These are phyloP conservation scores for Allacma fusca DNA, from an alignment of 2,888 invertebrate genomes.

Conservation along the genomic window DNA sequence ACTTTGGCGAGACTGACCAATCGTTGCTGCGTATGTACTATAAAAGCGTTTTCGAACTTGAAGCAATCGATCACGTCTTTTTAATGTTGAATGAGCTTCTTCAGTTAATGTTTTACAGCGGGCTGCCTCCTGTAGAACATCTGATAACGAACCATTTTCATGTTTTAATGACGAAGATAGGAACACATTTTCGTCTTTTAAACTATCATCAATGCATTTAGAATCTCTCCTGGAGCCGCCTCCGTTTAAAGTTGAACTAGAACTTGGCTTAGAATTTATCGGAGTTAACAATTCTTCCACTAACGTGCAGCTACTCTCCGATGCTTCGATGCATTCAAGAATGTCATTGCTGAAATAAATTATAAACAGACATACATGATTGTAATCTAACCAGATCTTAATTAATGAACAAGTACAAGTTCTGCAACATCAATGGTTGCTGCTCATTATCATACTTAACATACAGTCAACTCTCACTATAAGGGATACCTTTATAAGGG, in stretches of 20 bases:
- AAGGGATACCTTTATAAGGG: too few relatives aligned
- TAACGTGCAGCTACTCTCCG: slow-evolving; percentile 61
- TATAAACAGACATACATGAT: too few relatives aligned
- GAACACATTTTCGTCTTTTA: slow-evolving; percentile 44
- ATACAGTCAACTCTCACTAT: too few relatives aligned
- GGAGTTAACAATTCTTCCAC: slow-evolving; percentile 54
- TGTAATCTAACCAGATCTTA: too few relatives aligned
- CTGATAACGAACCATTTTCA: slow-evolving; percentile 14
- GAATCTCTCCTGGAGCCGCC: slow-evolving; percentile 35
- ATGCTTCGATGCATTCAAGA: slow-evolving; percentile 56
- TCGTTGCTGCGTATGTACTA: slow-evolving; percentile 68
- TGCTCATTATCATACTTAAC: too few relatives aligned
- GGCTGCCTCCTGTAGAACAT: not conserved
- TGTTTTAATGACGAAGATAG: slow-evolving; percentile 13
- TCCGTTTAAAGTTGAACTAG: slow-evolving; percentile 39
- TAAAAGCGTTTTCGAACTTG: slow-evolving; percentile 70
- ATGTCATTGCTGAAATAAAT: slow-evolving; percentile 27
- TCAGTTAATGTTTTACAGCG: not conserved
- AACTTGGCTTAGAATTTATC: slow-evolving; percentile 36
- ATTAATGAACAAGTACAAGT: too few relatives aligned
- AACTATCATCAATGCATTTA: slow-evolving; percentile 17
- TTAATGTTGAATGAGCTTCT: slow-evolving; percentile 16
- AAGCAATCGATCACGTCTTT: slow-evolving; percentile 67
- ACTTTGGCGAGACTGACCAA: slow-evolving; percentile 68
- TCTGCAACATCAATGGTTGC: too few relatives aligned